These are phyloP conservation scores for Leptopilina boulardi DNA, from an alignment of 1,140 invertebrate species.

Conservation along the genomic window DNA sequence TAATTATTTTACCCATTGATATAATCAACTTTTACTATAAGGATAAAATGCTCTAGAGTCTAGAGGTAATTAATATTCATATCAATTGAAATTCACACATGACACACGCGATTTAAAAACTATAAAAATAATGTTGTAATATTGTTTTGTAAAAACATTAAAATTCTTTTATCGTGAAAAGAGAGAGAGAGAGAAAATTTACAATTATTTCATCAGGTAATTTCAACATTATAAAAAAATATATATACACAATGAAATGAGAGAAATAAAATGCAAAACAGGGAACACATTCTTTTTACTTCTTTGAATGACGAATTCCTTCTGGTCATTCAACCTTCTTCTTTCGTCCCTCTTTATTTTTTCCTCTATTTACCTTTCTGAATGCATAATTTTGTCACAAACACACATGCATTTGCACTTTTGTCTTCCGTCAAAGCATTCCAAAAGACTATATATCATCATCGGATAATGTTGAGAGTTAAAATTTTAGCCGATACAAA, in stretches of 20 bases:
- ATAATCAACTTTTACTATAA: no score
- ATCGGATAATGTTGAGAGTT: no score
- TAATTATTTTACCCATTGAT: no score
- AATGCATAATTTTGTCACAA: slow-evolving; percentile 56
- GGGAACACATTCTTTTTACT: slow-evolving; percentile 44
- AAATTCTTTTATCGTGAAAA: not conserved
- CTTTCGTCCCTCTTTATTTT: slow-evolving; percentile 49
- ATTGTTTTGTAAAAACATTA: not conserved
- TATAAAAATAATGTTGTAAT: not conserved
- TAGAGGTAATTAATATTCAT: no score
- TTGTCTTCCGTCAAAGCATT: slow-evolving; percentile 54
- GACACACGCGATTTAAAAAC: no score
- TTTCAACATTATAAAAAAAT: slow-evolving; percentile 45
- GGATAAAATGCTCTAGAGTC: no score
- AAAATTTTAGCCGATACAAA: no score
- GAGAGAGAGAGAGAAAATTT: not conserved
- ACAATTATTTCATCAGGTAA: slow-evolving; percentile 26
- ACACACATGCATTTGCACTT: slow-evolving; percentile 51
- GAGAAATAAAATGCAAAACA: slow-evolving; percentile 4
- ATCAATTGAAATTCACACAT: no score
- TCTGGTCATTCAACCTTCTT: slow-evolving; percentile 59
- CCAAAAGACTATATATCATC: slow-evolving; percentile 46
- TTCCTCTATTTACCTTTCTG: slow-evolving; percentile 53
- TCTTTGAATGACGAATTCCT: slow-evolving; percentile 65
- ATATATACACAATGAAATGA: not conserved